Evolutionary conservation across 2,113 vertebrate species (phyloP).

Genomic region (Pseudorectes ferrugineus): DNA sequence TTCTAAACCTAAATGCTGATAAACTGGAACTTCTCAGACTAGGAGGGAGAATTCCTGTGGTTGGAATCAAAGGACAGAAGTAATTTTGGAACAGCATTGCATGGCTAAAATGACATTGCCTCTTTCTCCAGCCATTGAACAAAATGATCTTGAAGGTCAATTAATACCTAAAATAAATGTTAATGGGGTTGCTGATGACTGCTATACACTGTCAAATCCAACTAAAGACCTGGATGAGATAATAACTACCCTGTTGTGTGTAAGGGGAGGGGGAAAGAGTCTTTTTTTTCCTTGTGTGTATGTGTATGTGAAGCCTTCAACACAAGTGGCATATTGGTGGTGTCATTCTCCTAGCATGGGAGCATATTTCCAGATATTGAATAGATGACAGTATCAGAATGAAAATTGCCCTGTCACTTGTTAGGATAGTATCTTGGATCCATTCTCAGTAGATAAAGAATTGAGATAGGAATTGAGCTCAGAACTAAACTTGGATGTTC

Average conservation of each 20-base stretch:
- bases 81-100: background rate
- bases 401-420: background rate
- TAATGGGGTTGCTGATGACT: background rate
- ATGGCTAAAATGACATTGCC: background rate
- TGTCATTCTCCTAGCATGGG: background rate
- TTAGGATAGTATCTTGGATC: background rate
- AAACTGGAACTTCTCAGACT: background rate
- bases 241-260: background rate
- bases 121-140: background rate
- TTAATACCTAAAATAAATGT: background rate
- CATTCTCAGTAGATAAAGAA: background rate
- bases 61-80: background rate
- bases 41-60: background rate
- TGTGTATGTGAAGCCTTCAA: background rate
- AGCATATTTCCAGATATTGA: background rate
- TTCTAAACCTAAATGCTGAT: background rate
- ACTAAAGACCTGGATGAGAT: background rate
- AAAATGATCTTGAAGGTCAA: background rate
- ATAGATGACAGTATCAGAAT: background rate
- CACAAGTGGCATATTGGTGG: background rate
- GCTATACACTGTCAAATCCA: background rate
- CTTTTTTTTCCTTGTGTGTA: too few relatives aligned
- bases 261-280: background rate
- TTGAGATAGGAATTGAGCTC: background rate
- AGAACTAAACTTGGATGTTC: background rate